phyloP scores from a whole-genome alignment of 2,113 vertebrate species.

The Eira barbara region DNA sequence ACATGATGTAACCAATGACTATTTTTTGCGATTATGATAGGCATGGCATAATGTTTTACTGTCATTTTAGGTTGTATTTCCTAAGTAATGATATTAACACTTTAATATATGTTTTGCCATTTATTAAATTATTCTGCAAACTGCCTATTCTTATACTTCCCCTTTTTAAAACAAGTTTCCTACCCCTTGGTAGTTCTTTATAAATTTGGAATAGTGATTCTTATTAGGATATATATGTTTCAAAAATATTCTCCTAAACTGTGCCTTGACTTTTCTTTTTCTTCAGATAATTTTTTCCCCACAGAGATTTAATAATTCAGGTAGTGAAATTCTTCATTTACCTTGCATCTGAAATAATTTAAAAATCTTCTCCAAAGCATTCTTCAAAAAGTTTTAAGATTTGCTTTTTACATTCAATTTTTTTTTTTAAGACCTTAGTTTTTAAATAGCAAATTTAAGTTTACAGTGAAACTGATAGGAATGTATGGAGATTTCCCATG shows the following conservation, averaged over 20 bases:
- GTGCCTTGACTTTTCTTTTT: constrained; percentile 16
- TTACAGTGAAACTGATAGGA: background rate
- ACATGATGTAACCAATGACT: background rate
- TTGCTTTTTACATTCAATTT: background rate
- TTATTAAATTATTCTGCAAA: background rate
- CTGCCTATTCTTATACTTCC: background rate
- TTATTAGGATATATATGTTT: background rate
- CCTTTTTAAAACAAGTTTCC: background rate
- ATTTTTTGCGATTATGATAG: background rate
- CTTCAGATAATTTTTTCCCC: background rate
- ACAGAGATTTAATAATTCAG: background rate
- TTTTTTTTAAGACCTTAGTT: background rate
- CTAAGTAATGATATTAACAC: background rate
- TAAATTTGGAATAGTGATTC: background rate
- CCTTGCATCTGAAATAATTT: background rate
- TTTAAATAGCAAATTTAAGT: background rate
- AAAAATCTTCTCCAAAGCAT: background rate
- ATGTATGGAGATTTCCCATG: background rate
- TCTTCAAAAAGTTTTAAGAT: background rate
- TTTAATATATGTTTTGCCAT: background rate
- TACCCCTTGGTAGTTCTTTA: background rate
- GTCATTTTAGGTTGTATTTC: background rate
- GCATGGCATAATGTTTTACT: background rate
- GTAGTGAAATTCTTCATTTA: background rate
- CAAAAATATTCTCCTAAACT: background rate